phyloP scores from a whole-genome alignment of 2,113 vertebrate species.

The Tragulus kanchil region DNA sequence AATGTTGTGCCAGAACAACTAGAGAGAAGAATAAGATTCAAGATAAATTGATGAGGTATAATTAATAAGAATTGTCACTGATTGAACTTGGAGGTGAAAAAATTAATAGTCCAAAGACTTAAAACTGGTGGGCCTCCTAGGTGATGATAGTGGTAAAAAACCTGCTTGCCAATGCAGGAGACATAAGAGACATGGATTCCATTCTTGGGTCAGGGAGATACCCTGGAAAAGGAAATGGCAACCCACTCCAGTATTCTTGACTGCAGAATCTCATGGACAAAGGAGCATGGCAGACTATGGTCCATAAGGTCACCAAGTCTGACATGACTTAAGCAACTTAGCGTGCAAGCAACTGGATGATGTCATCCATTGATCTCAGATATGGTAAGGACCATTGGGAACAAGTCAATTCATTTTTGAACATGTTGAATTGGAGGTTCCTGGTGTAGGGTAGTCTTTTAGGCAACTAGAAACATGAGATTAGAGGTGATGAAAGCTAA shows the following conservation, averaged over 20 bases:
- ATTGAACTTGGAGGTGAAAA: background rate
- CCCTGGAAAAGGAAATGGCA: background rate
- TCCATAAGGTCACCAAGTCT: fast-evolving
- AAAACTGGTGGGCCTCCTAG: background rate
- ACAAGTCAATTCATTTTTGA: background rate
- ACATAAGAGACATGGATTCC: fast-evolving
- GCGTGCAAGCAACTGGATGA: background rate
- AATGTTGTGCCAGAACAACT: background rate
- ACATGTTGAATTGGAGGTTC: background rate
- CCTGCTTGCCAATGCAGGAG: background rate
- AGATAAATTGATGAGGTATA: background rate
- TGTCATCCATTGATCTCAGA: background rate
- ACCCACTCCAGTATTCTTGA: background rate
- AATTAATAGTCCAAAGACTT: too few relatives aligned
- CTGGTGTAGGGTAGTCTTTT: background rate
- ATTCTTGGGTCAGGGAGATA: background rate
- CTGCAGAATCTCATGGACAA: background rate
- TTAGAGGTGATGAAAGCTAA: background rate
- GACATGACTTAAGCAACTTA: background rate
- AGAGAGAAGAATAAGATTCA: background rate
- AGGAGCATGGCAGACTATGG: background rate
- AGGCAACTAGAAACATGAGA: background rate
- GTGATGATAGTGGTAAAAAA: background rate
- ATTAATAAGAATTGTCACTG: background rate
- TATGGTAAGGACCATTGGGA: background rate